Base-by-base conservation (phyloP, 2,113 vertebrate species). In the Megaceryle maxima region DNA sequence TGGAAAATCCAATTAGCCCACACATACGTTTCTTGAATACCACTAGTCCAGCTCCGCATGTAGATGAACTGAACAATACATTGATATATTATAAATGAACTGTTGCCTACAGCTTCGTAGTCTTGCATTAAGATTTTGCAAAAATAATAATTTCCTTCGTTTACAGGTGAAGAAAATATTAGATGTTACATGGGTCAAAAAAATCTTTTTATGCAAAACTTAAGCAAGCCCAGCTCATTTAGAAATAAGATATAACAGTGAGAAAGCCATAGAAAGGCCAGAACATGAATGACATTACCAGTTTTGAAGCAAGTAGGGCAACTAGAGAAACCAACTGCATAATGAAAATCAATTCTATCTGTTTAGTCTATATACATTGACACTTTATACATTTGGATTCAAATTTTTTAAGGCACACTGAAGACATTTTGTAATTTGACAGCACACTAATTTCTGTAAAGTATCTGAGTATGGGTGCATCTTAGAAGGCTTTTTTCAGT, bases 1-100 rank as follows among this genome's bases (percentile, higher is more conserved):
- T 88, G 77, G 86, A 97, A 97, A 96, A 97, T 96, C 87, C 92
- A 96, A 97, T 97, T 98, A 98, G 93, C 75, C 72, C 80, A 87
- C 10, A 18, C 80, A 90, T 46, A 91, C 77, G 79, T 80, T 92
- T 94, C 76, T 80, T 93, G 82, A 94, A 94, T 88, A 87, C 56
- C 80, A 82, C 74, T 70, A 41, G 20, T 63, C 50, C 76, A 86
- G 64, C 63, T 92, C 79, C 76, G 91, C 83, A 77, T 70, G 63
- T 41, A 85, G 94, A 93, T 93, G 91, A 93, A 93, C 57, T 57
- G 73, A 94, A 90, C 69, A 89, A 92, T 67, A 44, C 57, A 21
- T 10, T 43, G 76, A 59, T 41, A 56, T 69, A 18, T 93, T 77
- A 74, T 26, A 74, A 75, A 80, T 83, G 68, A 90, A 83, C 56